Percentiles rank a stretch among this genome's conserved stretches.
phyloP scores from a whole-genome alignment of 2,888 invertebrate species.

The Kuschelorhynchus macadamiae region DNA sequence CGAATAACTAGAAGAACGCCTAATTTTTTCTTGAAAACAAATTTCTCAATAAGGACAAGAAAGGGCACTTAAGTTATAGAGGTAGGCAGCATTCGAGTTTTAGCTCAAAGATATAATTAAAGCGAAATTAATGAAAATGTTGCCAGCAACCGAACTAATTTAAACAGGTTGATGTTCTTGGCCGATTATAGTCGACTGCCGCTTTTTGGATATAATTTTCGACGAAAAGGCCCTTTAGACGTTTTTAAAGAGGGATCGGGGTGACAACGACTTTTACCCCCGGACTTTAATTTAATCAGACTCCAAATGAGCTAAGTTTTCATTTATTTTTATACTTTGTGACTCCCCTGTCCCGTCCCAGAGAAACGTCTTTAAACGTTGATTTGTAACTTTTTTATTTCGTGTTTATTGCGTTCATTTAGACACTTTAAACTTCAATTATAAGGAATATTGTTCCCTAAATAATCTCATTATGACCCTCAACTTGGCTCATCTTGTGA shows the following conservation, averaged over 20 bases:
- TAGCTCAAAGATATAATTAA: constrained; percentile 48
- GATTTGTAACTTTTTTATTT: constrained; percentile 58
- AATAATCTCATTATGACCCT: constrained; percentile 55
- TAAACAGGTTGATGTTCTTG: constrained; percentile 54
- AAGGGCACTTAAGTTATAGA: constrained; percentile 31
- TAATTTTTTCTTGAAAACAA: constrained; percentile 11
- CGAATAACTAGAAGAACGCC: too few species aligned
- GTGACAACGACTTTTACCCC: constrained; percentile 58
- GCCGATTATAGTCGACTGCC: constrained; percentile 52
- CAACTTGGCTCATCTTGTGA: constrained; percentile 37
- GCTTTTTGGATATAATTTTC: constrained; percentile 58
- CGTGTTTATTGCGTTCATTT: constrained; percentile 57
- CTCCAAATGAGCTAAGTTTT: constrained; percentile 64
- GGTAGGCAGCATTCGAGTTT: constrained; percentile 30
- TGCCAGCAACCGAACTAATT: constrained; percentile 55
- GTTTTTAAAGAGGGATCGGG: constrained; percentile 57
- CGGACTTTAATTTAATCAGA: constrained; percentile 63
- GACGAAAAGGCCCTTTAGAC: constrained; percentile 57
- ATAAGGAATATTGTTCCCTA: constrained; percentile 56
- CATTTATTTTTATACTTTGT: constrained; percentile 64
- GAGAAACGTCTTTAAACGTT: constrained; percentile 51
- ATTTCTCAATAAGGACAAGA: constrained; percentile 31
- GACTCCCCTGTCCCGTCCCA: constrained; percentile 59
- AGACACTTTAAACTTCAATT: constrained; percentile 58
- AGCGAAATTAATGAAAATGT: constrained; percentile 54